Evolutionary conservation across 2,888 invertebrate species (phyloP).

Genomic region (Cryptocephalus primarius): DNA sequence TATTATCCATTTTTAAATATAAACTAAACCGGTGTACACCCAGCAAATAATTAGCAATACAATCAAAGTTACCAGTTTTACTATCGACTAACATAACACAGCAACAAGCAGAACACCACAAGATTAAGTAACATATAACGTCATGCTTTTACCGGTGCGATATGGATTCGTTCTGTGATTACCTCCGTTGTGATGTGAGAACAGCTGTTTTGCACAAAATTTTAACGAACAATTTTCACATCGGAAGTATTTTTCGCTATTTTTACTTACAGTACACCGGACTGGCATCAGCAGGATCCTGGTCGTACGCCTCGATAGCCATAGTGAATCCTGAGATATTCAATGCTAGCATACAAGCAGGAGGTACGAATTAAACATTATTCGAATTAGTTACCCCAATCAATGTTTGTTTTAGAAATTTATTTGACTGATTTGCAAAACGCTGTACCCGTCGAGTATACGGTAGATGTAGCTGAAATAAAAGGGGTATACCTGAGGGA

Average conservation of each 20-base stretch:
- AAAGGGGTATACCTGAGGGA: slow-evolving; percentile 52
- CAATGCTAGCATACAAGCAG: slow-evolving; percentile 51
- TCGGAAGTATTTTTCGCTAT: background rate
- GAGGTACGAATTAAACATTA: slow-evolving; percentile 35
- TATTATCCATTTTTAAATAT: too few species aligned
- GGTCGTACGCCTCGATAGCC: slow-evolving; percentile 58
- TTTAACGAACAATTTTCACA: too few species aligned
- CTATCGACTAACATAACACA: too few species aligned
- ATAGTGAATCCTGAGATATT: slow-evolving; percentile 58
- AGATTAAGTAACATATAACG: too few species aligned
- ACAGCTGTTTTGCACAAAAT: too few species aligned
- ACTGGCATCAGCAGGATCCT: slow-evolving; percentile 39
- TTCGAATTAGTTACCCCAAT: background rate
- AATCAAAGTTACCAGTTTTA: too few species aligned
- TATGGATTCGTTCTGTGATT: too few species aligned
- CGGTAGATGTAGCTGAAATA: slow-evolving; percentile 58
- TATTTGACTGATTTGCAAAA: slow-evolving; percentile 59
- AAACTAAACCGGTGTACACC: too few species aligned
- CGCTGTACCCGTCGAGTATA: slow-evolving; percentile 67
- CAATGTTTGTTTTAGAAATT: slow-evolving; percentile 43
- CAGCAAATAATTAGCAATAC: too few species aligned
- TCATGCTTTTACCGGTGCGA: too few species aligned
- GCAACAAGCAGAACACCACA: too few species aligned
- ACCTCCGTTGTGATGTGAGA: too few species aligned
- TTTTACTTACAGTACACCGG: slow-evolving; percentile 36